A percentile compares a stretch with the other conserved stretches of the same genome.
phyloP scores from a whole-genome alignment of 1,140 invertebrate species.

The Eriocheir sinensis region DNA sequence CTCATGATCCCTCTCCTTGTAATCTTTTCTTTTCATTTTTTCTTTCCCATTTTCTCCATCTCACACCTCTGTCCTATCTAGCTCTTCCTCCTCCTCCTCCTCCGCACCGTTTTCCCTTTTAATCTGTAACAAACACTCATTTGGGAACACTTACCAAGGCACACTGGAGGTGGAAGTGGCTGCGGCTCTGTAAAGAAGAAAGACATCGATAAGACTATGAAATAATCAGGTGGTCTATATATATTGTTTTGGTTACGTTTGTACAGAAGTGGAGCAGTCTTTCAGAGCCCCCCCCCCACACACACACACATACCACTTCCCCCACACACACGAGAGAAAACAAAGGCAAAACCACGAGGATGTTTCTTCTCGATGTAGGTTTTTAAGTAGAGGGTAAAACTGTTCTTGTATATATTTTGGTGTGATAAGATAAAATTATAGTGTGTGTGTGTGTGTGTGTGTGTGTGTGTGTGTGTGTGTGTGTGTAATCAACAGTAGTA shows the following conservation, averaged over 20 bases:
- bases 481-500: background rate
- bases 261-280: background rate
- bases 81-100: too few relatives aligned
- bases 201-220: background rate
- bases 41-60: too few relatives aligned
- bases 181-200: background rate
- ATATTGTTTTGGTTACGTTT: background rate
- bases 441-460: constrained; percentile 22
- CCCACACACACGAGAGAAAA: background rate
- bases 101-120: too few relatives aligned
- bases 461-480: constrained; percentile 40
- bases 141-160: background rate
- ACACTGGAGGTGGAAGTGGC: background rate
- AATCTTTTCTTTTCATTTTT: too few relatives aligned
- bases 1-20: too few relatives aligned
- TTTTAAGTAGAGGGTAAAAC: background rate
- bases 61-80: too few relatives aligned
- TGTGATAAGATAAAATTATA: background rate
- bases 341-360: background rate
- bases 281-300: background rate
- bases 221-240: background rate
- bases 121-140: too few relatives aligned
- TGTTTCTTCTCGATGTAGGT: background rate
- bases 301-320: background rate
- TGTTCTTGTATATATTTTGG: background rate